Evolutionary conservation across 2,888 invertebrate species (phyloP).

Genomic region (Phaonia tiefii): DNA sequence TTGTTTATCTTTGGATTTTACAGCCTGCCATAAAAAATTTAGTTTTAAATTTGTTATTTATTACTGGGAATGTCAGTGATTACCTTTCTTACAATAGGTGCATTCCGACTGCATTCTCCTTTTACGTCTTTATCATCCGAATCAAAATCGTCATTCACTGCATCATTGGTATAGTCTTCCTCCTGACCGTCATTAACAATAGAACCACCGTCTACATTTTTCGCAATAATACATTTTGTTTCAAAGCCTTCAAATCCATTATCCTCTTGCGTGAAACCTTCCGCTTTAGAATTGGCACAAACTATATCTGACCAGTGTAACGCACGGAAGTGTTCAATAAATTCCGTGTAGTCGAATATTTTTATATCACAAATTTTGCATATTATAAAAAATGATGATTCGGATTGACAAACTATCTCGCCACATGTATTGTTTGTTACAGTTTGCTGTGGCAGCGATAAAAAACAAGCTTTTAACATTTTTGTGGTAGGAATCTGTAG

Average conservation of each 20-base stretch:
- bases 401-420: constrained; percentile 75
- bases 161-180: not conserved
- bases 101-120: too few species aligned
- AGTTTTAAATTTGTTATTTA: not conserved
- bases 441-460: constrained; percentile 40
- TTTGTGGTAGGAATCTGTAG: constrained; percentile 6
- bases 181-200: not conserved
- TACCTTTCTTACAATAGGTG: constrained; percentile 31
- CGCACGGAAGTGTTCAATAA: constrained; percentile 72
- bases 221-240: too few species aligned
- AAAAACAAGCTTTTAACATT: constrained; percentile 63
- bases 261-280: not conserved
- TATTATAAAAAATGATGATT: constrained; percentile 72
- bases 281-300: too few species aligned
- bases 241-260: too few species aligned
- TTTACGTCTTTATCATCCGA: too few species aligned
- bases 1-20: constrained; percentile 74
- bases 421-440: constrained; percentile 73
- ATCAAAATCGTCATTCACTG: not conserved
- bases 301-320: constrained; percentile 46
- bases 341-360: constrained; percentile 73
- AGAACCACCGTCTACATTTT: not conserved
- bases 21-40: not conserved
- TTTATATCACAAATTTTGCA: constrained; percentile 74
- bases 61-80: not conserved